These are phyloP conservation scores for Erinaceus europaeus DNA, from an alignment of 2,113 vertebrate genomes.

Conservation along the genomic window DNA sequence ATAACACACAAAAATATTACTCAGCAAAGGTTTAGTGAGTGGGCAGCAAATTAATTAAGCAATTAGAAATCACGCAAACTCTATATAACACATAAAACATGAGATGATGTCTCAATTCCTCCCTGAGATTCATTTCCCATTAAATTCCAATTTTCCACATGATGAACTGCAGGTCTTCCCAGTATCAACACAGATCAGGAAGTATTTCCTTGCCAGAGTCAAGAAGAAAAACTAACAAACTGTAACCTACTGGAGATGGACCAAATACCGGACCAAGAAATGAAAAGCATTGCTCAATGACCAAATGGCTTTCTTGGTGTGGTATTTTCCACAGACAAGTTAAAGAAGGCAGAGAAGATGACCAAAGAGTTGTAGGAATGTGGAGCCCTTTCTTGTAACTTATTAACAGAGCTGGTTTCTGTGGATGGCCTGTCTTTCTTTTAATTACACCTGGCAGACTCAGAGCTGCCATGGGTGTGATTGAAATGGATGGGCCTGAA, in stretches of 20 bases:
- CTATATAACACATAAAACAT: conserved; percentile 50
- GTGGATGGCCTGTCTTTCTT: not conserved
- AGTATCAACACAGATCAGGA: conserved; percentile 64
- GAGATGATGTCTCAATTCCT: conserved; percentile 66
- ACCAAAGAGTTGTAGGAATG: conserved; percentile 56
- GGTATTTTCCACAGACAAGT: conserved; percentile 30
- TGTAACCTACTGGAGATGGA: conserved; percentile 16
- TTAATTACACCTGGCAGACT: not conserved
- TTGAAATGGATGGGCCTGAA: not conserved
- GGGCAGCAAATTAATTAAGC: conserved; percentile 51
- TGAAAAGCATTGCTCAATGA: conserved; percentile 26
- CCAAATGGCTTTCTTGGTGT: conserved; percentile 16
- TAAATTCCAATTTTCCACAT: conserved; percentile 68
- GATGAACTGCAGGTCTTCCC: conserved; percentile 57
- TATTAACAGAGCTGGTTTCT: not conserved
- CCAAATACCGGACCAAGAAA: conserved; percentile 34
- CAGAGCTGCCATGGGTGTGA: not conserved
- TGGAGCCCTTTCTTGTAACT: conserved; percentile 41
- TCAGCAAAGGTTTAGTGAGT: conserved; percentile 54
- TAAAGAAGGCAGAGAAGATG: conserved; percentile 45
- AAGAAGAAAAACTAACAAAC: conserved; percentile 37
- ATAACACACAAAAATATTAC: conserved; percentile 43
- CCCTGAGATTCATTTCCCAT: conserved; percentile 55
- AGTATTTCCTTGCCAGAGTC: conserved; percentile 31
- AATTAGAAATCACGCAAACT: conserved; percentile 57